Percentiles rank a stretch among this genome's conserved stretches.
These are phyloP conservation scores for Lasioglossum pauxillum DNA, from an alignment of 2,888 invertebrate species.

Conservation along the genomic window DNA sequence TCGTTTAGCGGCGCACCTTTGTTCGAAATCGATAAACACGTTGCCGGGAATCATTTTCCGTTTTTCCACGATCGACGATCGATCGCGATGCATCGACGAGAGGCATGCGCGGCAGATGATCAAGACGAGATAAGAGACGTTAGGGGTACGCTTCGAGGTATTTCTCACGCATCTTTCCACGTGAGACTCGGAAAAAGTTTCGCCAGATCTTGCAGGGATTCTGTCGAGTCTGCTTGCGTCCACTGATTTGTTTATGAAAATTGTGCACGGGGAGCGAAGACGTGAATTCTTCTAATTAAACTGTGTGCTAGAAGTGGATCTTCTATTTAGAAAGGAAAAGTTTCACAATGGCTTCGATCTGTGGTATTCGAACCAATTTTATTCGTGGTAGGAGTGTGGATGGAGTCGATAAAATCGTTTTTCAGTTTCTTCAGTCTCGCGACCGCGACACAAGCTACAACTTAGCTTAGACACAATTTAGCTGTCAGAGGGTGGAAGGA, in stretches of 20 bases:
- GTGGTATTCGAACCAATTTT: too few relatives aligned
- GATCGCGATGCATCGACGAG: conserved; percentile 25
- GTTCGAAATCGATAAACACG: conserved; percentile 68
- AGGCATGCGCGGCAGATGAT: conserved; percentile 33
- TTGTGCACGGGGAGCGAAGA: too few relatives aligned
- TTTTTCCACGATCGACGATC: conserved; percentile 42
- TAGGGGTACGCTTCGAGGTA: conserved; percentile 28
- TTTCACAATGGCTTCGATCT: too few relatives aligned
- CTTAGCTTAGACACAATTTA: too few relatives aligned
- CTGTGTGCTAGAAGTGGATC: too few relatives aligned
- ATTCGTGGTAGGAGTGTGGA: too few relatives aligned
- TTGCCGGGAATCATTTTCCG: conserved; percentile 57
- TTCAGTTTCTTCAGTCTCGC: too few relatives aligned
- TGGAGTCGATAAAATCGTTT: too few relatives aligned
- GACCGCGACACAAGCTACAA: too few relatives aligned
- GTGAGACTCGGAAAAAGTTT: neutral
- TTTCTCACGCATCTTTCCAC: conserved; percentile 39
- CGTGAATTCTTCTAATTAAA: too few relatives aligned
- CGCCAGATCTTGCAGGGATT: neutral
- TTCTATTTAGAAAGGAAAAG: too few relatives aligned
- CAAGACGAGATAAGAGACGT: conserved; percentile 36
- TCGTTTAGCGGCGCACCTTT: conserved; percentile 60
- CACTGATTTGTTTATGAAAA: neutral
- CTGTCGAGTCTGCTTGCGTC: neutral
- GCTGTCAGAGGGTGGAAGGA: too few relatives aligned